Conservation (phyloP, 2,113 vertebrate genomes). For the Perca fluviatilis region DNA sequence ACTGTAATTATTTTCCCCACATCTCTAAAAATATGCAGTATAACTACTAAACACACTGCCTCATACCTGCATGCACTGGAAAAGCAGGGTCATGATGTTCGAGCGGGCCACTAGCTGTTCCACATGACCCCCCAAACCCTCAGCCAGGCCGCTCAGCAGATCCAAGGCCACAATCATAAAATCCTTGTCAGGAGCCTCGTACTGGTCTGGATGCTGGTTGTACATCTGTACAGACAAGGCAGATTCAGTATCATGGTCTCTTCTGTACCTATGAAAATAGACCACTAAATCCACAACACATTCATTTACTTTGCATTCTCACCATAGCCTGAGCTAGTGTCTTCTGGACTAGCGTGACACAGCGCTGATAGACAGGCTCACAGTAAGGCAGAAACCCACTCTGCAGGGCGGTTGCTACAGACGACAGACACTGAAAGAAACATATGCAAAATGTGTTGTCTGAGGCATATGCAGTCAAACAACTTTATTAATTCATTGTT, state of each 20-base stretch:
- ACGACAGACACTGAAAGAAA: constrained; percentile 88
- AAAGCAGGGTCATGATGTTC: constrained; percentile 96
- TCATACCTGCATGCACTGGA: constrained; percentile 97
- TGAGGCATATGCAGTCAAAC: background rate
- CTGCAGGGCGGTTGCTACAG: constrained; percentile 94
- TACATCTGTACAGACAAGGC: constrained; percentile 88
- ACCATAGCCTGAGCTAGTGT: constrained; percentile 97
- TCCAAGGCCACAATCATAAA: constrained; percentile 98
- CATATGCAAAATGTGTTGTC: background rate
- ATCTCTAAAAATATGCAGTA: background rate
- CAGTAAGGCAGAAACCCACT: constrained; percentile 96
- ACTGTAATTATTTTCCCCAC: background rate
- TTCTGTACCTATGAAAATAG: background rate
- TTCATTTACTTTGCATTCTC: constrained; percentile 52
- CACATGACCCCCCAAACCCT: constrained; percentile 92
- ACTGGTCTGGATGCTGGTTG: constrained; percentile 95
- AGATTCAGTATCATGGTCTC: background rate
- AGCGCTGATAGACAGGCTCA: constrained; percentile 96
- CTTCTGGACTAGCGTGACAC: constrained; percentile 95
- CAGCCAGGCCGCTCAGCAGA: constrained; percentile 93
- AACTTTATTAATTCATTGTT: background rate
- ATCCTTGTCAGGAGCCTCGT: constrained; percentile 96
- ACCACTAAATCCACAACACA: background rate
- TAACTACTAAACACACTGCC: background rate
- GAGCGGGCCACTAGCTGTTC: constrained; percentile 95